Base-by-base conservation (phyloP, 2,113 vertebrate genomes). In the Myiozetetes cayanensis region DNA sequence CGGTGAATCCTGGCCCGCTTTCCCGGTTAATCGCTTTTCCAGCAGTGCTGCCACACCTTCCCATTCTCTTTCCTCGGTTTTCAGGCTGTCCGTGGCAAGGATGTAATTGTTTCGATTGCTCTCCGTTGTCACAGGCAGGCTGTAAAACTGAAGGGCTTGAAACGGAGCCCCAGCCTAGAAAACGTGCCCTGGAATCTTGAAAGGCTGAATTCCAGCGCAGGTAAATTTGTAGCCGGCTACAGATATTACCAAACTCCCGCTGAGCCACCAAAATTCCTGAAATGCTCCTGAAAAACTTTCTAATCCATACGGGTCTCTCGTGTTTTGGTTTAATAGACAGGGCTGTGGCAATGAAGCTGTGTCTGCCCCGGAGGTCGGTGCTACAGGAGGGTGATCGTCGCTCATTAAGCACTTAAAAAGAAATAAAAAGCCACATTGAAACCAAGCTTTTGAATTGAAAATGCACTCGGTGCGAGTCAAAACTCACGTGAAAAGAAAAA, bases 91-190 rank as follows among this genome's bases (percentile, higher is more conserved):
- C 89, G 90, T 67, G 94, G 83, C 3, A 19, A 89, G 86, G 85
- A 75, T 81, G 73, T 72, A 91, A 96, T 96, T 87, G 92, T 91
- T 95, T 92, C 82, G 96, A 94, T 95, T 95, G 74, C 74, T 91
- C 61, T 90, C 50, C 84, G 20, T 47, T 88, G 91, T 94, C 86
- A 68, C 75, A 88, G 78, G 79, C 75, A 75, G 91, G 72, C 72
- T 86, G n/a, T 95, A 95, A 94, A 96, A 75, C 67, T 82, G 86
- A 44, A 75, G 31, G 75, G 67, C 88, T 90, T 89, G 88, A 95
- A 95, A 81, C 85, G 63, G 79, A 88, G 90, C 76, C 85, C 55
- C 81, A 66, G 65, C 72, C 75, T 70, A 84, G 93, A 92, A 88
- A 86, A 47, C 43, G 50, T 65, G 72, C 58, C 70, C 90, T 92